A percentile compares a stretch with the other conserved stretches of the same genome.
These are phyloP conservation scores for Macrotis lagotis DNA, from an alignment of 2,113 vertebrate genomes.

Conservation along the genomic window DNA sequence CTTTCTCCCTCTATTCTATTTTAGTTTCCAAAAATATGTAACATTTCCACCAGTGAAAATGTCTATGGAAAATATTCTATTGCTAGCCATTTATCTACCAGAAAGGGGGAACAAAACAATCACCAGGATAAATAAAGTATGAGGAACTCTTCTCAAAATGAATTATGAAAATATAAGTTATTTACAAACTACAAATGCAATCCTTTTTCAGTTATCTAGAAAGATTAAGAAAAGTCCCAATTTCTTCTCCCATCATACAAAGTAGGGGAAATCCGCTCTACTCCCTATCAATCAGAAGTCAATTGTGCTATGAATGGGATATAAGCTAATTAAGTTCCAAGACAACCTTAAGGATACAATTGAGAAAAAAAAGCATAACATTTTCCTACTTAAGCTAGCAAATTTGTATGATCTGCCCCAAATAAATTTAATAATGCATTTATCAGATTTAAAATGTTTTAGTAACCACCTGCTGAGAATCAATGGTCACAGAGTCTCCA, in stretches of 20 bases:
- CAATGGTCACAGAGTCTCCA: neutral
- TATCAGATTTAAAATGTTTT: neutral
- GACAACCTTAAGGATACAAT: neutral
- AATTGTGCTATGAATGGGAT: neutral
- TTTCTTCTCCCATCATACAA: neutral
- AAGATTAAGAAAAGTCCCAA: neutral
- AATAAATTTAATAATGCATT: neutral
- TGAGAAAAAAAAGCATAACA: neutral
- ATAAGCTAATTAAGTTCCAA: neutral
- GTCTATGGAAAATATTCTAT: conserved; percentile 8
- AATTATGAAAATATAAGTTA: neutral
- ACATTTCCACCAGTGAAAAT: conserved; percentile 10
- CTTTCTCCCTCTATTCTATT: neutral
- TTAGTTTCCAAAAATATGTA: neutral
- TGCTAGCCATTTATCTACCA: neutral
- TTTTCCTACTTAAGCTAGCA: neutral
- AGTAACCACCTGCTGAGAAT: neutral
- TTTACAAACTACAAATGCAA: neutral
- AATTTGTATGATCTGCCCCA: neutral
- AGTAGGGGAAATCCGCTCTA: neutral
- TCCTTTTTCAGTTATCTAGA: neutral
- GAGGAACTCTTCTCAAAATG: neutral
- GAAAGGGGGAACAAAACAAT: conserved; percentile 47
- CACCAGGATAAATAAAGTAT: conserved; percentile 14
- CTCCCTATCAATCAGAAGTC: neutral